These are phyloP conservation scores for Pelosia muscerda DNA, from an alignment of 2,888 invertebrate genomes.

Conservation along the genomic window DNA sequence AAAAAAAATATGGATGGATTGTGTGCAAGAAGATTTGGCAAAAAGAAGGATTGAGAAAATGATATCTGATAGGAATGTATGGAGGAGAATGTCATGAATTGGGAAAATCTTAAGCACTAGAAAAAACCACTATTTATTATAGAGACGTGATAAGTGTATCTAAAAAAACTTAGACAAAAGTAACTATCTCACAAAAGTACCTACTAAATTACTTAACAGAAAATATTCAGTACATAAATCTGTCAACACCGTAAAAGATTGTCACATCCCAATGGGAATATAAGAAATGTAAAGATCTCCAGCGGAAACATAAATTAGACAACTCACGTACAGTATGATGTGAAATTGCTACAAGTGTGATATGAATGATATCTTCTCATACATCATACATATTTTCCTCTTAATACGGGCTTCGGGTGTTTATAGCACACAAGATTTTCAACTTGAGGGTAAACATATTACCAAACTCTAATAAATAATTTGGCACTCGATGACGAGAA, in stretches of 20 bases:
- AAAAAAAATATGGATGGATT: too few species aligned
- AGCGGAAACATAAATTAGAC: slow-evolving; percentile 16
- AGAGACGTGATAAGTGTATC: background rate
- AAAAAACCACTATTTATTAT: too few species aligned
- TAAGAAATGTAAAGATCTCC: slow-evolving; percentile 9
- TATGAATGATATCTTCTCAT: slow-evolving; percentile 2
- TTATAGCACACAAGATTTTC: background rate
- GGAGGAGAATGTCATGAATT: too few species aligned
- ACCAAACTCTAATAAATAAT: background rate
- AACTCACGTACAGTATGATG: slow-evolving; percentile 7
- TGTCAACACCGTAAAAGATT: slow-evolving; percentile 7
- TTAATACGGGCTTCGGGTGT: background rate
- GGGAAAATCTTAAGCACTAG: too few species aligned
- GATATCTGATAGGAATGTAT: too few species aligned
- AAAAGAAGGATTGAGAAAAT: too few species aligned
- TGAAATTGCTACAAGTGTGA: slow-evolving; percentile 5
- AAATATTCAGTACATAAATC: slow-evolving; percentile 5
- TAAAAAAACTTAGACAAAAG: background rate
- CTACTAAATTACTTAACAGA: background rate
- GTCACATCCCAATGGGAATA: slow-evolving; percentile 12
- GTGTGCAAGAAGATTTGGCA: too few species aligned
- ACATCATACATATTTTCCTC: slow-evolving; percentile 15
- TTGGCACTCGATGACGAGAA: background rate
- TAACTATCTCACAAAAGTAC: background rate
- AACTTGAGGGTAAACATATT: background rate